These are phyloP conservation scores for Aphelenchoides fujianensis DNA, from an alignment of 1,140 invertebrate species.

Conservation along the genomic window DNA sequence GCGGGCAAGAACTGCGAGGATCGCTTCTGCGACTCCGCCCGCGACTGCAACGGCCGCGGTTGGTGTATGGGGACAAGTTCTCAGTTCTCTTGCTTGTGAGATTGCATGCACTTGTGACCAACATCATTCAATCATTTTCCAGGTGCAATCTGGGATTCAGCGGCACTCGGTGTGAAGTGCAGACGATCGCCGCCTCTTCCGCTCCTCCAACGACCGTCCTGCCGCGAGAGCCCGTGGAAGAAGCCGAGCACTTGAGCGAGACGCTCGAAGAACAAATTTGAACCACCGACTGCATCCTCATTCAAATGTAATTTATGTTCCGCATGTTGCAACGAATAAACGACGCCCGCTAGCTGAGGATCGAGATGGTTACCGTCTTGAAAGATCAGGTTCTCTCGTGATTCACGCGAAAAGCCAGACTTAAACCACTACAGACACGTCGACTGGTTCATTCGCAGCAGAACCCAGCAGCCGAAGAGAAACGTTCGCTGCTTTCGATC, in stretches of 20 bases:
- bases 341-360: no score
- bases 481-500: no score
- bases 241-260: conserved; percentile 7
- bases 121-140: conserved; percentile 2
- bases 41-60: conserved; percentile 33
- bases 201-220: no score
- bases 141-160: conserved; percentile 28
- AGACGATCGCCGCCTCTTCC: not conserved
- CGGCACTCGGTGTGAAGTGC: conserved; percentile 25
- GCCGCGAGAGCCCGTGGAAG: not conserved
- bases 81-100: conserved; percentile 11
- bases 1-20: conserved; percentile 27
- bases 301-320: no score
- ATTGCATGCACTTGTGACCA: not conserved
- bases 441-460: no score
- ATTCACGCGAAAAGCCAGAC: no score
- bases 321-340: no score
- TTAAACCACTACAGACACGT: no score
- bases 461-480: no score
- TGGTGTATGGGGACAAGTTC: conserved; percentile 28
- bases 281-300: no score
- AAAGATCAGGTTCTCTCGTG: no score
- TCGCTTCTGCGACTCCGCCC: conserved; percentile 20
- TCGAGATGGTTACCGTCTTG: no score
- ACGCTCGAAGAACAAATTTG: conserved; percentile 8